Base-by-base conservation (phyloP, 2,888 invertebrate species). In the Hypolimnas misippus region DNA sequence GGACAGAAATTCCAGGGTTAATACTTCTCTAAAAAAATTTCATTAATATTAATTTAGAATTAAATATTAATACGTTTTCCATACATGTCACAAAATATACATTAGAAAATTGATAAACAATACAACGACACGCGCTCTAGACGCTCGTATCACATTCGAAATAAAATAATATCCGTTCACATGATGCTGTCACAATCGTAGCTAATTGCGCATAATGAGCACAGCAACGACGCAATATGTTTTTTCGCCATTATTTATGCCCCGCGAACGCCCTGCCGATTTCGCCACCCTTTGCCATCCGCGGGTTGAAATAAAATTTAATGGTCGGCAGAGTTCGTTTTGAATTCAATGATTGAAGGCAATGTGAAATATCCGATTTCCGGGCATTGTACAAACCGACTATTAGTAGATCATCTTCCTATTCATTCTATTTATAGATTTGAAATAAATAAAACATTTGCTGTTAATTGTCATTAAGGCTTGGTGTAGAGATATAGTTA, bases 201-300 rank as follows among this genome's bases (percentile, higher is more conserved):
- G 84, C 91, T 92, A 91, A 92, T 92, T 92, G 91, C 90, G 89
- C 90, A 90, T 92, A 92, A 92, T 92, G 91, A 91, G 90, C 75
- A 71, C 73, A 79, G 81, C 85, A 86, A 87, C 86, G 86, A 84
- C 78, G 86, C 87, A 90, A 89, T 91, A 87, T 86, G 90, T 86
- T 92, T 90, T 40, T 91, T 88, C 85, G 79, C 78, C 71, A 87
- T 89, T 90, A 91, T 91, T 89, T 91, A 89, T 89, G 84, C 84
- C 76, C 25, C 71, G 78, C 76, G 75, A 82, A 81, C 84, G 83
- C 86, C 87, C 86, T 76, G 78, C 76, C 78, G 74, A 73, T 82
- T 79, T 74, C 75, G 78, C 81, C 83, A 84, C 87, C 90, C 91
- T 83, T 78, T 78, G 65, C 70, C 71, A 69, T 70, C 78, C 73